Evolutionary conservation across 2,888 invertebrate genomes (phyloP).

Genomic region (Matsumyia berberina): DNA sequence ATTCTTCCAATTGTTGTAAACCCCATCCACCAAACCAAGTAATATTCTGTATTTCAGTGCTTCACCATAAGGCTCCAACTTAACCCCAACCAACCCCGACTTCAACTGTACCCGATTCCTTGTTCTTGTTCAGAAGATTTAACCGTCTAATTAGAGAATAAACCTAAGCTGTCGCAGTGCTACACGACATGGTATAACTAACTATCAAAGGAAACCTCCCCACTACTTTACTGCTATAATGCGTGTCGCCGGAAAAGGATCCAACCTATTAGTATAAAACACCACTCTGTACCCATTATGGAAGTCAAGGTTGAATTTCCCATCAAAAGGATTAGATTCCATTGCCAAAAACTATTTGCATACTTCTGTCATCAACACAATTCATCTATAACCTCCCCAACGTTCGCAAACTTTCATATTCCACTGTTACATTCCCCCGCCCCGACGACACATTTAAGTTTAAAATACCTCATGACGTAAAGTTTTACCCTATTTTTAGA

Average conservation of each 20-base stretch:
- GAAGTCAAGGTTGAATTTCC: background rate
- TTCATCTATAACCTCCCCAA: constrained; percentile 21
- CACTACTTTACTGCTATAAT: too few relatives aligned
- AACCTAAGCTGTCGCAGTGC: too few relatives aligned
- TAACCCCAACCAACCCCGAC: too few relatives aligned
- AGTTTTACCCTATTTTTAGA: constrained; percentile 50
- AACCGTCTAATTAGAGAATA: too few relatives aligned
- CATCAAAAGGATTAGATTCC: constrained; percentile 28
- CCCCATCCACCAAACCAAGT: too few relatives aligned
- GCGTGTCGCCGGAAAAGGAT: background rate
- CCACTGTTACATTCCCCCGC: background rate
- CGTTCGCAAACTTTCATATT: constrained; percentile 9
- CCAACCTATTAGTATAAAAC: background rate
- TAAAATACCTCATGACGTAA: constrained; percentile 37
- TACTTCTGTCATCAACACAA: constrained; percentile 37
- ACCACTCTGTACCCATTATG: background rate
- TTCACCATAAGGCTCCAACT: too few relatives aligned
- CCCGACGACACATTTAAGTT: constrained; percentile 38
- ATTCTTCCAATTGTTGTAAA: too few relatives aligned
- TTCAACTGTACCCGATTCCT: too few relatives aligned
- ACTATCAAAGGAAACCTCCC: too few relatives aligned
- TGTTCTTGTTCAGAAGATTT: too few relatives aligned
- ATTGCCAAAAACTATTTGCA: constrained; percentile 35
- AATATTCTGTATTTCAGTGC: too few relatives aligned
- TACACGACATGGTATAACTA: too few relatives aligned